Evolutionary conservation across 1,140 invertebrate genomes (phyloP).

Genomic region (Tetranychus cinnabarinus): DNA sequence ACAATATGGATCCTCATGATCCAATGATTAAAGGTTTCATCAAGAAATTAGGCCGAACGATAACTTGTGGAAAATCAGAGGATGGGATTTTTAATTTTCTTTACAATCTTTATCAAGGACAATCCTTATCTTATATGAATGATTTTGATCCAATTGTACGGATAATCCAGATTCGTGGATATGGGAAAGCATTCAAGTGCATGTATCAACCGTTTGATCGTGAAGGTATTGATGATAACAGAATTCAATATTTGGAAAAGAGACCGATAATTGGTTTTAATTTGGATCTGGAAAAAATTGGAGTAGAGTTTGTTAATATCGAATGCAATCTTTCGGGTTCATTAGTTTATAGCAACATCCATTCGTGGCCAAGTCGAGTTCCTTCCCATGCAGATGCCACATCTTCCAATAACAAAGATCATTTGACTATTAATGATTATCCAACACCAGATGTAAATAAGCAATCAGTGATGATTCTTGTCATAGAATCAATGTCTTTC

Average conservation of each 20-base stretch:
- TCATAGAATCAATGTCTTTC: conserved; percentile 6
- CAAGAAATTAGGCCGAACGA: background rate
- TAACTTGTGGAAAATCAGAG: background rate
- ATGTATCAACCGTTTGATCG: background rate
- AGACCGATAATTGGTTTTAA: background rate
- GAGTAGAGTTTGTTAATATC: background rate
- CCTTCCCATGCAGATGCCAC: background rate
- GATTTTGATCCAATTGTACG: background rate
- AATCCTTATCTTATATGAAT: background rate
- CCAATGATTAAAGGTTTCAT: background rate
- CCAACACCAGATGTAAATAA: background rate
- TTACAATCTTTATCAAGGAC: background rate
- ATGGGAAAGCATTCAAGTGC: background rate
- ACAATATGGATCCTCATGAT: background rate
- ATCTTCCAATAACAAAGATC: background rate
- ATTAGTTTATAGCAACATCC: background rate
- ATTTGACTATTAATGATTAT: background rate
- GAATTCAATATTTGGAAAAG: background rate
- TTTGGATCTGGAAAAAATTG: background rate
- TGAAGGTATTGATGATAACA: background rate
- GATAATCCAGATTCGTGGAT: background rate
- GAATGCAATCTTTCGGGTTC: background rate
- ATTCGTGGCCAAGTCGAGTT: background rate
- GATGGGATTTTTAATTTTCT: too few relatives aligned
- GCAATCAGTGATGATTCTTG: conserved; percentile 5